phyloP scores from a whole-genome alignment of 1,140 invertebrate species.

The Drosophila arawakana region DNA sequence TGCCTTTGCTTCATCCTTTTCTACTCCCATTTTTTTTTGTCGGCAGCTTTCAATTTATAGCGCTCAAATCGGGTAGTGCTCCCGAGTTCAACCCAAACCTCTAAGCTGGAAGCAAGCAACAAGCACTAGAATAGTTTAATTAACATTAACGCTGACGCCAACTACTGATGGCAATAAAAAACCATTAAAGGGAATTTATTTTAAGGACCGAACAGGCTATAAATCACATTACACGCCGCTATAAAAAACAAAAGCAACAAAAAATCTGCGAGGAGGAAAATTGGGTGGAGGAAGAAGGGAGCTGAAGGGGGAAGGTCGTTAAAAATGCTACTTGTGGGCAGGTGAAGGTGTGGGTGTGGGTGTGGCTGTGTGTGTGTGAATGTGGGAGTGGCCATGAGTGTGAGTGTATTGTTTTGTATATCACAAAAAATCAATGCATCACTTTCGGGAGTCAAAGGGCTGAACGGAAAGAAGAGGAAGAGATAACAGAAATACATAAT shows the following conservation, averaged over 20 bases:
- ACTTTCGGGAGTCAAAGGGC: slow-evolving; percentile 30
- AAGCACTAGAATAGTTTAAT: slow-evolving; percentile 79
- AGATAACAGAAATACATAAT: slow-evolving; percentile 50
- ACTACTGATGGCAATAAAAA: slow-evolving; percentile 81
- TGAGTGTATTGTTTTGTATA: slow-evolving; percentile 71
- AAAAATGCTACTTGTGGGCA: slow-evolving; percentile 45
- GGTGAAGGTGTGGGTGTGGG: slow-evolving; percentile 48
- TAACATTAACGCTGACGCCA: slow-evolving; percentile 79
- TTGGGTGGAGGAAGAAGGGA: neutral
- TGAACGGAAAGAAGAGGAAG: slow-evolving; percentile 20
- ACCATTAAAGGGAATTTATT: slow-evolving; percentile 82
- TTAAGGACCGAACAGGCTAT: slow-evolving; percentile 80
- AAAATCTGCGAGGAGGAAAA: neutral
- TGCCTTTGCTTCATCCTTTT: no score
- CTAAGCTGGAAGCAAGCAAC: slow-evolving; percentile 25
- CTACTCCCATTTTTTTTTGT: neutral
- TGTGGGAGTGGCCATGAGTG: slow-evolving; percentile 20
- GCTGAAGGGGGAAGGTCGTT: neutral
- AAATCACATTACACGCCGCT: slow-evolving; percentile 79
- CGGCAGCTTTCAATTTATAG: slow-evolving; percentile 53
- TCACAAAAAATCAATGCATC: slow-evolving; percentile 78
- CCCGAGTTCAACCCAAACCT: slow-evolving; percentile 2
- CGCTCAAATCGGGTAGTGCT: neutral
- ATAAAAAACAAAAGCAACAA: slow-evolving; percentile 73
- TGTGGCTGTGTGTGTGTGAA: slow-evolving; percentile 25